Percentiles rank a stretch among this genome's conserved stretches.
Conservation (phyloP, 2,888 invertebrate genomes). For the Himalopsyche tibetana region DNA sequence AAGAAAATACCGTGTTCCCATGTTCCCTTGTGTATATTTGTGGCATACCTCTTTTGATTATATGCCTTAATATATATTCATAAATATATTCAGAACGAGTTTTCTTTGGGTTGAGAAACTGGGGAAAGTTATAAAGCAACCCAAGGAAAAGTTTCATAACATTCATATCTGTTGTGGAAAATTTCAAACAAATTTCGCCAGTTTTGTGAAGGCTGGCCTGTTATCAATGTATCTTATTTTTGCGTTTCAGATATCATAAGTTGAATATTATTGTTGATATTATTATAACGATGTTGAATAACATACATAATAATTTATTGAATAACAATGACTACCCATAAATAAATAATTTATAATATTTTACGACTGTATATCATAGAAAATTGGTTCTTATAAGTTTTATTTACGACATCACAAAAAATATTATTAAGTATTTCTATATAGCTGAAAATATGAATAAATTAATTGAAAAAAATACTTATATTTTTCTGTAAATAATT, state of each 20-base stretch:
- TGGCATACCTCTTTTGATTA: not conserved
- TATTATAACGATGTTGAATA: too few relatives aligned
- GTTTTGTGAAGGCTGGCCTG: not conserved
- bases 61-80: not conserved
- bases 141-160: not conserved
- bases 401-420: too few relatives aligned
- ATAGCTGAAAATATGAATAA: too few relatives aligned
- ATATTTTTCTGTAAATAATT: too few relatives aligned
- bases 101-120: not conserved
- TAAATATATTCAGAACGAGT: not conserved
- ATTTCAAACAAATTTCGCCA: not conserved
- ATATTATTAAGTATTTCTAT: too few relatives aligned
- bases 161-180: not conserved
- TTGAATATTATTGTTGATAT: not conserved
- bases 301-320: too few relatives aligned
- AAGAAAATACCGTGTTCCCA: not conserved
- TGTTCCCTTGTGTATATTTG: not conserved
- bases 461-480: too few relatives aligned
- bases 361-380: too few relatives aligned
- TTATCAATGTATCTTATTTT: not conserved
- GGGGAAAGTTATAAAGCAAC: not conserved
- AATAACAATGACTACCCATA: too few relatives aligned
- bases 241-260: not conserved
- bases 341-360: too few relatives aligned
- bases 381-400: too few relatives aligned